A percentile compares a stretch with the other conserved stretches of the same genome.
Evolutionary conservation across 2,888 invertebrate species (phyloP).

Genomic region (Leucophenga maculata): DNA sequence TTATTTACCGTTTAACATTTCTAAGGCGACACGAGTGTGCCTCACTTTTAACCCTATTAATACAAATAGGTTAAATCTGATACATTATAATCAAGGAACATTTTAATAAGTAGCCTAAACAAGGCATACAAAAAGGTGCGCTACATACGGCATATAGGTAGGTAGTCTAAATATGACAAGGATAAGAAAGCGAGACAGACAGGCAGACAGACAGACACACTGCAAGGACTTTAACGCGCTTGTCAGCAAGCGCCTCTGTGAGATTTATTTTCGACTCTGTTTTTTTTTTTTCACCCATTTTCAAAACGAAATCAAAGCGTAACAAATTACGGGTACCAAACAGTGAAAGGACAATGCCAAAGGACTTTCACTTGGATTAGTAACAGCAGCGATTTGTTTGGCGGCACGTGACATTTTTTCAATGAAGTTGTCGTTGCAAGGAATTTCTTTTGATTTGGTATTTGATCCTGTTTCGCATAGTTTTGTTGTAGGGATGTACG

Average conservation of each 20-base stretch:
- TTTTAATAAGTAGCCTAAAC: constrained; percentile 57
- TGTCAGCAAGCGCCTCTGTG: constrained; percentile 40
- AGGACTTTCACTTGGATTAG: constrained; percentile 29
- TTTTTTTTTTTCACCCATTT: constrained; percentile 39
- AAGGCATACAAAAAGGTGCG: neutral
- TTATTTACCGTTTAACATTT: constrained; percentile 26
- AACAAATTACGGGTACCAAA: constrained; percentile 53
- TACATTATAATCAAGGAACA: constrained; percentile 36
- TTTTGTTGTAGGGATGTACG: constrained; percentile 27
- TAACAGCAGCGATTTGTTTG: constrained; percentile 47
- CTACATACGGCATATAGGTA: constrained; percentile 24
- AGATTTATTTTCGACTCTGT: constrained; percentile 42
- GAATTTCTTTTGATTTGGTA: constrained; percentile 30
- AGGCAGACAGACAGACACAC: neutral
- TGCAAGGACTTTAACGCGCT: constrained; percentile 1
- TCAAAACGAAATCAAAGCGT: constrained; percentile 60
- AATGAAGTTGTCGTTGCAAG: constrained; percentile 32
- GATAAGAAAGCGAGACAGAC: constrained; percentile 41
- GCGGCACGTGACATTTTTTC: constrained; percentile 59
- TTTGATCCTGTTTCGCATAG: constrained; percentile 56
- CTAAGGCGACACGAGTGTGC: constrained; percentile 51
- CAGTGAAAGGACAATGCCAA: constrained; percentile 27
- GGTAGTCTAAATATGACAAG: constrained; percentile 37
- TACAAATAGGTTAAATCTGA: neutral
- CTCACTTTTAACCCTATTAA: constrained; percentile 51